Percentiles rank a stretch among this genome's conserved stretches.
These are phyloP conservation scores for Pogoniulus pusillus DNA, from an alignment of 2,797 vertebrate genomes.

Conservation along the genomic window DNA sequence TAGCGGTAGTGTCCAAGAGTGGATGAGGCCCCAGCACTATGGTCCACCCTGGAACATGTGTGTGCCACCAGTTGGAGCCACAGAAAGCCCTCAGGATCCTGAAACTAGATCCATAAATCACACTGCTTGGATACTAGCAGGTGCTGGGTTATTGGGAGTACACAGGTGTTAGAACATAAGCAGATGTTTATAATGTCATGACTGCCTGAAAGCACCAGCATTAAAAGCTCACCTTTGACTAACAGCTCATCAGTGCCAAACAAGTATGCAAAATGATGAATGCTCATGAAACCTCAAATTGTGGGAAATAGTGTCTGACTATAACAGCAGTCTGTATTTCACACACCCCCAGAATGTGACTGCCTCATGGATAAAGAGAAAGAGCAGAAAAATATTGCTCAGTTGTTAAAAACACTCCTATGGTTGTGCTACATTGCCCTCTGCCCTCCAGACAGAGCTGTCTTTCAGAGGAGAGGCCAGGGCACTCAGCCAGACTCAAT, in stretches of 20 bases:
- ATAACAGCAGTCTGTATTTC: neutral
- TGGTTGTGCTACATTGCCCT: conserved; percentile 10
- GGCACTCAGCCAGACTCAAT: neutral
- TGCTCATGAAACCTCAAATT: neutral
- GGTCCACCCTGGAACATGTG: accelerated
- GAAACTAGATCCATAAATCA: neutral
- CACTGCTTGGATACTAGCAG: neutral
- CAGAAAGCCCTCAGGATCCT: neutral
- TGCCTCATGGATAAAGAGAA: neutral
- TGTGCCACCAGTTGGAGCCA: neutral
- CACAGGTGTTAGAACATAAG: neutral
- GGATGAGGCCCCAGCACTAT: accelerated
- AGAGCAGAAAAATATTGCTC: neutral
- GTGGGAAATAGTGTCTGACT: neutral
- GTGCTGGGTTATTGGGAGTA: neutral
- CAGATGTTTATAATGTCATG: neutral
- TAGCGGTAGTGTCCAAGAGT: too few species aligned
- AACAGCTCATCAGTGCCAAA: neutral
- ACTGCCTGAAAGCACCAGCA: neutral
- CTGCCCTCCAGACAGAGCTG: conserved; percentile 36
- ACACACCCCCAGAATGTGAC: neutral
- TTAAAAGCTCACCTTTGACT: neutral
- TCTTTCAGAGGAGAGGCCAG: neutral
- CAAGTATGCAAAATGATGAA: neutral
- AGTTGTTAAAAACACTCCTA: neutral